Conservation (phyloP, 2,888 invertebrate species). For the Tinea semifulvella region DNA sequence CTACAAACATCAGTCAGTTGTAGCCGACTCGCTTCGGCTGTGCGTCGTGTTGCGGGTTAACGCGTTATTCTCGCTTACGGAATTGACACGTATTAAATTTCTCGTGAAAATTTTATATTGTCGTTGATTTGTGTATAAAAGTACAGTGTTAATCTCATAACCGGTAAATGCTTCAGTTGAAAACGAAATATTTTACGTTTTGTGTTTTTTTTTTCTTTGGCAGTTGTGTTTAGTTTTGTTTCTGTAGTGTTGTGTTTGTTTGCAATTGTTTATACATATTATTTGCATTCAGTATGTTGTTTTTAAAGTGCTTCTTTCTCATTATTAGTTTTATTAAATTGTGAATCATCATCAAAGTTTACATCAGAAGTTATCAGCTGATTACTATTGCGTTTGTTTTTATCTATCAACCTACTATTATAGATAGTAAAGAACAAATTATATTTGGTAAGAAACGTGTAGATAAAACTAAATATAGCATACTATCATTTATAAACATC, state of each 20-base stretch:
- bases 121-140: constrained; percentile 53
- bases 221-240: constrained; percentile 40
- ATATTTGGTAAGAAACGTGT: too few relatives aligned
- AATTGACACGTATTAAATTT: constrained; percentile 63
- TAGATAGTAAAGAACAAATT: too few relatives aligned
- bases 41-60: constrained; percentile 31
- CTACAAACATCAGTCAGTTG: constrained; percentile 52
- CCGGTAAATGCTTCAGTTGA: constrained; percentile 37
- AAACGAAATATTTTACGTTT: constrained; percentile 23
- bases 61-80: constrained; percentile 24
- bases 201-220: constrained; percentile 32
- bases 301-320: constrained; percentile 22
- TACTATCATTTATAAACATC: too few relatives aligned
- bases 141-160: constrained; percentile 29
- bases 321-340: constrained; percentile 26
- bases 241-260: constrained; percentile 2
- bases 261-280: constrained; percentile 28
- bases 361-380: constrained; percentile 31
- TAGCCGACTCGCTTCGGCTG: constrained; percentile 43
- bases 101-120: constrained; percentile 63
- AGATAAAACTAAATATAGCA: too few relatives aligned
- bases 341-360: constrained; percentile 54
- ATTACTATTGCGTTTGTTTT: not conserved
- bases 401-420: too few relatives aligned
- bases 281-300: constrained; percentile 19